Evolutionary conservation across 2,113 vertebrate species (phyloP), one percentile per base, ranked within the genome.

Genomic region (Coptodon bakossiorum): DNA sequence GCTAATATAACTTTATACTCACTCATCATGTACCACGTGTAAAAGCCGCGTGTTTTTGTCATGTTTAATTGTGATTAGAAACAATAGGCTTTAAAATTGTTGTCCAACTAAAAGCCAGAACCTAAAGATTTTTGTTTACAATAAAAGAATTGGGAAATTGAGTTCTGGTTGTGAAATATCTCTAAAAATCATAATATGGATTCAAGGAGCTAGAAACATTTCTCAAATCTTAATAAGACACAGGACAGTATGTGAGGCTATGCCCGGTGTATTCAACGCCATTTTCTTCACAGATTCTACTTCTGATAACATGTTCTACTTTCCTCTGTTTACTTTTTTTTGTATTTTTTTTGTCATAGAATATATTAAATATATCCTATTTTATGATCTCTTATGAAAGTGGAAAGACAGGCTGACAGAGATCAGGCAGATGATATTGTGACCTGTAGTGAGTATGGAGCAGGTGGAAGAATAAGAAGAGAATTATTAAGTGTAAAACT

Each of bases 191-290:
- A 40, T 22, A 68, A 68, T 14, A 68, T 24, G 7, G 11, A 68
- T 68, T 22, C 6, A 9, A 68, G 34, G 38, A 22, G 63, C 63
- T 61, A 27, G 57, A 17, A 31, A 61, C 2, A 31, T 61, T 61
- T 61, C 27, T 61, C 57, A 61, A 61, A 61, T 22, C 63, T 68
- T 68, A 68, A 1, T 68, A 13, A 68, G 63, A 68, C 34, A 22
- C 34, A 38, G 34, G 61, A 13, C 34, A 38, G 61, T 68, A 0
- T 63, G 0, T 8, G 34, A 68, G 63, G 1, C 34, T 22, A 3
- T 66, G 34, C 34, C 4, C 10, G 31, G 4, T 5, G 63, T 68
- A 13, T 38, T 8, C 19, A 38, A 22, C 10, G 19, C 2, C 2
- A 68, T 68, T 68, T 40, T 12, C 31, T 63, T 31, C 27, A 29